A percentile compares a stretch with the other conserved stretches of the same genome.
phyloP scores from a whole-genome alignment of 2,888 invertebrate species.

The Tetranychus piercei region DNA sequence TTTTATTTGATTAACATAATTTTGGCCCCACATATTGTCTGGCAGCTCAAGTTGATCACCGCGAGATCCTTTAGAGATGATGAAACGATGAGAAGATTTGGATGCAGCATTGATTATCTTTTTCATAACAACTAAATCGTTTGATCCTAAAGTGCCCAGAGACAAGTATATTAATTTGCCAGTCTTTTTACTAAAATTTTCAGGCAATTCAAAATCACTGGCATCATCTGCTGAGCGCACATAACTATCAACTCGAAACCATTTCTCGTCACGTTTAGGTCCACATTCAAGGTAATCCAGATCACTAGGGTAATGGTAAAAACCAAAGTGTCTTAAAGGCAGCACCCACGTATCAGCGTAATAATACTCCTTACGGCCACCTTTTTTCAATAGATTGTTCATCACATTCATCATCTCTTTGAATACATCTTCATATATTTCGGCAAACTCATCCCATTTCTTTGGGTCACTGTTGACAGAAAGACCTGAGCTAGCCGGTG shows the following conservation, averaged over 20 bases:
- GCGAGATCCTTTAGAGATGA: slow-evolving; percentile 14
- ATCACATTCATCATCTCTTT: not conserved
- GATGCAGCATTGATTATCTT: slow-evolving; percentile 15
- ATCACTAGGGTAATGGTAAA: slow-evolving; percentile 20
- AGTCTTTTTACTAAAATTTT: not conserved
- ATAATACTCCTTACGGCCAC: not conserved
- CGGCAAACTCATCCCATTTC: slow-evolving; percentile 5
- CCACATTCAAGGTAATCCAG: slow-evolving; percentile 18
- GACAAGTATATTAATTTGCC: slow-evolving; percentile 20
- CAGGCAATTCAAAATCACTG: slow-evolving; percentile 16
- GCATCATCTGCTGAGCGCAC: not conserved
- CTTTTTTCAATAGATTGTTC: not conserved
- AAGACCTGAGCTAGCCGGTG: slow-evolving; percentile 11
- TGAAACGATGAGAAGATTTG: slow-evolving; percentile 14
- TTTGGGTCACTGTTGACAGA: slow-evolving; percentile 8
- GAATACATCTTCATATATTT: not conserved
- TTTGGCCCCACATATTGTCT: slow-evolving; percentile 20
- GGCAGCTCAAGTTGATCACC: slow-evolving; percentile 16
- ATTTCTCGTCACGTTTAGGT: not conserved
- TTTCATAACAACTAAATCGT: slow-evolving; percentile 16
- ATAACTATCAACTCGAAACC: not conserved
- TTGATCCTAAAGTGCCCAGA: slow-evolving; percentile 18
- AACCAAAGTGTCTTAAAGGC: slow-evolving; percentile 17
- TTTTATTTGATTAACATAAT: slow-evolving; percentile 18
- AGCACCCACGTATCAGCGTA: not conserved